These are phyloP conservation scores for Micrasema minimum DNA, from an alignment of 1,140 invertebrate genomes.

Conservation along the genomic window DNA sequence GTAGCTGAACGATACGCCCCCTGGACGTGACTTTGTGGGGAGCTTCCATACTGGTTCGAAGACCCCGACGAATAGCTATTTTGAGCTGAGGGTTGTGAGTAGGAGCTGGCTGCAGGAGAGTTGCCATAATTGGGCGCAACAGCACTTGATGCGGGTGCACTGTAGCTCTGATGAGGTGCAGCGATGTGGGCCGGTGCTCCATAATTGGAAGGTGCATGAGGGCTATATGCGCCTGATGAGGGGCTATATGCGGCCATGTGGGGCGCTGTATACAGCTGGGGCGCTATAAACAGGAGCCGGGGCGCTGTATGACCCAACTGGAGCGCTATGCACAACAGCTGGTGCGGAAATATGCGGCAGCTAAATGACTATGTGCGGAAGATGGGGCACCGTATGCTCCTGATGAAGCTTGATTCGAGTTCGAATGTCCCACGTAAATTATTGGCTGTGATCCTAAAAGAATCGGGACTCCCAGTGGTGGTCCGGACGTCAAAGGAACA, in stretches of 20 bases:
- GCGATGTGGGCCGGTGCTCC: too few species aligned
- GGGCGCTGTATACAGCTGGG: conserved; percentile 45
- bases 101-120: too few species aligned
- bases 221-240: conserved; percentile 16
- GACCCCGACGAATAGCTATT: too few species aligned
- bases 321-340: background rate
- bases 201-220: too few species aligned
- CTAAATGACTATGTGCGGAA: background rate
- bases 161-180: background rate
- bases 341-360: conserved; percentile 2
- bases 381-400: conserved; percentile 45
- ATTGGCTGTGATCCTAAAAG: conserved; percentile 42
- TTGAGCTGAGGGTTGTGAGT: too few species aligned
- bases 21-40: too few species aligned
- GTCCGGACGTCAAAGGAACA: background rate
- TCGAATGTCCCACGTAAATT: conserved; percentile 24
- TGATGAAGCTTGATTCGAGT: too few species aligned
- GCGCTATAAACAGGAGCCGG: conserved; percentile 38
- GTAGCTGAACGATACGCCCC: too few species aligned
- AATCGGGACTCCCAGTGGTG: conserved; percentile 43
- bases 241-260: too few species aligned
- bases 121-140: too few species aligned
- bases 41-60: too few species aligned
- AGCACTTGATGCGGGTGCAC: conserved; percentile 5
- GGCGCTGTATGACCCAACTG: conserved; percentile 38